Evolutionary conservation across 92 coral and sea anemone species (phyloP), one percentile per base, ranked within the genome.

Genomic region (Zoanthus gigantus): DNA sequence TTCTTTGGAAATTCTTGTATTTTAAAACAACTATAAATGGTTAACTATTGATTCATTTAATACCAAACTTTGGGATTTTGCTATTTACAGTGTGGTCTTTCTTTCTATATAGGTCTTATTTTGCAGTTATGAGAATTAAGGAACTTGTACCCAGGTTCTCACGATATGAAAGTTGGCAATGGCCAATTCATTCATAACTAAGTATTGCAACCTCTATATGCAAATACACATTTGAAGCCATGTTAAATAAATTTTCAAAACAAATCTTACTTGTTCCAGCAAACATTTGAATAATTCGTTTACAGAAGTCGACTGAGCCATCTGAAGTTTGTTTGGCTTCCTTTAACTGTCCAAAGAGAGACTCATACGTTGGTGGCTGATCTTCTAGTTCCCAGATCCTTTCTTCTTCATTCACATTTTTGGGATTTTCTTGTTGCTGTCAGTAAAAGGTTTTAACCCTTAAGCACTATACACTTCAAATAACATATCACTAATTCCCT

Each of bases 271-370:
- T 96, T 96, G 99, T 96, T 86, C 99, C 99, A 71, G 99, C 99
- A 92, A 96, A 96, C 78, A 96, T 90, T 80, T 96, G 96, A 63
- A 95, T 82, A 78, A 95, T 98, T 78, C 95, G 71, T 82, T 96
- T 96, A 85, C 98, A 93, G 87, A 96, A 96, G 88, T 96, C 99
- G 48, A 96, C 90, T 44, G 96, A 92, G 48, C 99, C 98, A 87
- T 96, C 99, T 30, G 99, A 96, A 13, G 96, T 92, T 81, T 96
- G 98, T 68, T 96, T 96, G 7, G 99, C 99, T 76, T 96, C 99
- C 86, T 96, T 96, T 75, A 96, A 93, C 85, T 96, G 99, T 5
- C 98, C 98, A 91, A 96, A 96, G 37, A 96, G 85, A 16, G 98
- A 96, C 47, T 94, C 94, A 29, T 96, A 96, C 74, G 94, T 92